Base-by-base conservation (phyloP, 2,888 invertebrate genomes). In the Dioctria rufipes region DNA sequence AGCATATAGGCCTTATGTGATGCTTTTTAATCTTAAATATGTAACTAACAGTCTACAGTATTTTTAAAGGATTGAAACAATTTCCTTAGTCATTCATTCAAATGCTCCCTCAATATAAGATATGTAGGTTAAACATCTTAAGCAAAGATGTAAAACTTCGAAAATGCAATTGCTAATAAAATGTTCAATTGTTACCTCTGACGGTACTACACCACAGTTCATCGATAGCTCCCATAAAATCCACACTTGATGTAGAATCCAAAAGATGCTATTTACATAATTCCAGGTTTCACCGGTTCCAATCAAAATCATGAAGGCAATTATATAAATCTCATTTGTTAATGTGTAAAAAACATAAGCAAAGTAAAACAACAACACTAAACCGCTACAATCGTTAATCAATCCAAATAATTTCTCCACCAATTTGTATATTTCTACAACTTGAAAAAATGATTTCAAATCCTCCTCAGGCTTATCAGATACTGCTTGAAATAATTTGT, bases 291-390 rank as follows among this genome's bases (percentile, higher is more conserved):
- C 77, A n/a, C 5, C 39, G 13, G 46, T 46, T 8, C 9, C 9
- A 9, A 9, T 5, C 5, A 63, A 11, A 63, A 63, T 63, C 8
- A 46, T 13, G 42, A 63, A 63, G 2, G 63, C 46, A 46, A 54
- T 25, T 0, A 40, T 58, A 39, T 77, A 77, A n/a, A 77, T 63
- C 25, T 77, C 77, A 63, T 63, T 77, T 40, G 77, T 77, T 11
- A 77, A 37, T 4, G 77, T 77, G 51, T 77, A 77, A 77, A 77
- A 77, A 6, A 77, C 61, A 37, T 77, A 77, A n/a, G 77, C 77
- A 46, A 63, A 49, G 37, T 77, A 77, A 5, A 77, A 63, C 5
- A 77, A 3, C 5, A 77, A 49, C 11, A 77, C n/a, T 49, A 63
- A 9, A n/a, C 77, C 77, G 13, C 63, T 77, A 11, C 42, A 63